phyloP scores from a whole-genome alignment of 2,888 invertebrate species.

The Agriotes lineatus region DNA sequence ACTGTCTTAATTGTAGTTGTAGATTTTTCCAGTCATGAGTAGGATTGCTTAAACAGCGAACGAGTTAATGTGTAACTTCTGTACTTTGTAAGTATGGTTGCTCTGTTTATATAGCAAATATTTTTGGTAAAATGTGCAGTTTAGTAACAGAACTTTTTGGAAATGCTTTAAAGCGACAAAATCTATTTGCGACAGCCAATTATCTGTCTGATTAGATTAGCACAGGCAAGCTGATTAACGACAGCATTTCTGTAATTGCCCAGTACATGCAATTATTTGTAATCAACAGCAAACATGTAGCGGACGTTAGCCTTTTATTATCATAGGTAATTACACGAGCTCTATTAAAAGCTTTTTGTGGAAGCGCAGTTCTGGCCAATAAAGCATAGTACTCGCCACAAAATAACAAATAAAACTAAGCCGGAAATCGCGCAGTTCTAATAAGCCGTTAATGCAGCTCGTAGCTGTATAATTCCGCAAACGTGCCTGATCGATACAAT shows the following conservation, averaged over 20 bases:
- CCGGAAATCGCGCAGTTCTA: not conserved
- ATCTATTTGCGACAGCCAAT: too few species aligned
- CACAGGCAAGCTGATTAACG: too few species aligned
- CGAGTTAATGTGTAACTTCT: too few species aligned
- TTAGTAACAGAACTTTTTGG: too few species aligned
- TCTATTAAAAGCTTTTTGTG: not conserved
- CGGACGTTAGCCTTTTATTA: conserved; percentile 6
- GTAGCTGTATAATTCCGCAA: not conserved
- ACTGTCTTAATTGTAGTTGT: too few species aligned
- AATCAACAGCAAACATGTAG: not conserved
- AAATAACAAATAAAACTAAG: not conserved
- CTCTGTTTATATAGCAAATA: too few species aligned
- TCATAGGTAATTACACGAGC: not conserved
- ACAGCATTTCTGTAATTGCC: not conserved
- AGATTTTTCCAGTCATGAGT: too few species aligned
- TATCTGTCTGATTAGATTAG: too few species aligned
- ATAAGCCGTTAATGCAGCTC: not conserved
- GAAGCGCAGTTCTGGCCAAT: not conserved
- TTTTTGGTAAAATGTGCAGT: too few species aligned
- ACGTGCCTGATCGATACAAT: not conserved
- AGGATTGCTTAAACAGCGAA: too few species aligned
- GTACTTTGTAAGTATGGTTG: too few species aligned
- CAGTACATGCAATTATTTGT: not conserved
- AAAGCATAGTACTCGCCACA: not conserved
- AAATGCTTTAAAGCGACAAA: too few species aligned